Evolutionary conservation across 2,888 invertebrate genomes (phyloP), one percentile per base, ranked within the genome.

Genomic region (Chrysolina americana): DNA sequence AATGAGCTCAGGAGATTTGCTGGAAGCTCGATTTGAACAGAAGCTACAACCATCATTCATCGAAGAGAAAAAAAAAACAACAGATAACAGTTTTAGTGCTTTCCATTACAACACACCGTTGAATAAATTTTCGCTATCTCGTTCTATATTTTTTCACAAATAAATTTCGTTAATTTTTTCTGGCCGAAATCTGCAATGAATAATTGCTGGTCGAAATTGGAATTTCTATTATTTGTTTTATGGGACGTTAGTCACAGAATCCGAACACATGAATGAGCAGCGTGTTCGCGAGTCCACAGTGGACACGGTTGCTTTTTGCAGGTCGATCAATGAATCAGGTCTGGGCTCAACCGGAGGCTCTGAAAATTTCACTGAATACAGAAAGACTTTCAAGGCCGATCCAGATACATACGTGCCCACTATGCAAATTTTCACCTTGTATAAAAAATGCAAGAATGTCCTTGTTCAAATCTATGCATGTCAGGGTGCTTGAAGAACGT

Each of bases 211-310:
- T 21, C 68, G 68, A 73, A 76, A 76, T 73, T 70, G 73, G 73
- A 70, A 63, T 76, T 76, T 76, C 71, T 71, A 76, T 76, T 76
- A 76, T 76, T 76, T 70, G 70, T 73, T 76, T 73, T 70, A 68
- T 71, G 70, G 68, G 62, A 68, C 65, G 63, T 68, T 68, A 64
- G 73, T 73, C 73, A 73, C 76, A 62, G 69, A 62, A 73, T 73
- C 68, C 64, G 70, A 64, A 70, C 65, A 70, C 70, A 70, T 70
- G 70, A 70, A 70, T 70, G 41, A 65, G 70, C 63, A 50, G 17
- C 28, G 59, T n/a, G 28, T 28, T 59, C 9, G 15, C 28, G 2
- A 28, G 23, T 28, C 17, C 23, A 28, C 23, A 15, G n/a, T 28
- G 28, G 59, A n/a, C 13, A 15, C 15, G 28, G 11, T 5, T 4